Base-by-base conservation (phyloP, 2,888 invertebrate species). In the Crossocerus cetratus region DNA sequence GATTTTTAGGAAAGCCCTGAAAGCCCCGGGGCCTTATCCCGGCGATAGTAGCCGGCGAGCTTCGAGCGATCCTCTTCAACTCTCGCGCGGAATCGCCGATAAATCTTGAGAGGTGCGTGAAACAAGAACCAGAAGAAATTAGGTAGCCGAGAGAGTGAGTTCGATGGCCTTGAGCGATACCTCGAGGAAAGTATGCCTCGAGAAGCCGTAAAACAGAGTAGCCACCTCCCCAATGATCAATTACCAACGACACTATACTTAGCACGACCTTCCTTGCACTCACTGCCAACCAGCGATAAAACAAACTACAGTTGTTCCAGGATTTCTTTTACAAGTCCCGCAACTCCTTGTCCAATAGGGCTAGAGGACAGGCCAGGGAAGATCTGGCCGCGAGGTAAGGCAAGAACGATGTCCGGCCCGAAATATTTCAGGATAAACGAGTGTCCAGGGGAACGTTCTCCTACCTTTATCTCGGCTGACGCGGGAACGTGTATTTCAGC, bases 1-100 rank as follows among this genome's bases (percentile, higher is more conserved):
- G 83, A 83, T 82, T 82, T 82, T 79, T 68, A 67, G 77, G 77
- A 80, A 76, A 81, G 64, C 71, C 67, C 32, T 18, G 11, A 32
- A 32, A 32, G 81, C 79, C 78, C 42, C 67, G 55, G 65, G 78
- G 70, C 67, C 23, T 58, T 5, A 45, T 20, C 59, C 75, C n/a
- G 65, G 45, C 23, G 60, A 49, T 58, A 56, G 43, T 60, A 64
- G 63, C 11, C 58, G 54, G 54, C 74, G 70, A 59, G 68, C 43
- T 59, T 66, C 73, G 55, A 55, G 68, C 69, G 32, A 32, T 32
- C 61, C n/a, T 21, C 61, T 56, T 68, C 57, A 68, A 59, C 55
- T 63, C 66, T 55, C 68, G 66, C 57, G 49, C 65, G 58, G 65
- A 61, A 70, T 65, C 63, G 64, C 23, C 79, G 76, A 81, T 81